These are phyloP conservation scores for Bubo scandiacus DNA, from an alignment of 2,113 vertebrate species.

Conservation along the genomic window DNA sequence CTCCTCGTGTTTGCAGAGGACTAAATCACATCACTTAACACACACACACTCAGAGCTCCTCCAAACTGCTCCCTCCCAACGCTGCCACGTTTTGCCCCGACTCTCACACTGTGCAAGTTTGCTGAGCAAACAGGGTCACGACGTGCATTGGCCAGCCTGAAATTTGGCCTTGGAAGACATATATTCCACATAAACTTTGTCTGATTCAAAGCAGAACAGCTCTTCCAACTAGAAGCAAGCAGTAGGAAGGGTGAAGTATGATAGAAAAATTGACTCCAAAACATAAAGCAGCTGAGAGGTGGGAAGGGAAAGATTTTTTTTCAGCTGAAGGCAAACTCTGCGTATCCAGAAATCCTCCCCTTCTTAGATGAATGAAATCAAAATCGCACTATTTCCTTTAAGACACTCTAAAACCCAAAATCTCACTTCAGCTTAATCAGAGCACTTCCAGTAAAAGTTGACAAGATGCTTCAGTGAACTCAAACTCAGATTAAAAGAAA, in stretches of 20 bases:
- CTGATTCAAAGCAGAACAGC: background rate
- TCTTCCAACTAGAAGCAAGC: background rate
- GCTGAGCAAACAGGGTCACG: background rate
- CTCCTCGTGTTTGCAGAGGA: background rate
- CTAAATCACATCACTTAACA: background rate
- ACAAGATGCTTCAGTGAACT: background rate
- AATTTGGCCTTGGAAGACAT: background rate
- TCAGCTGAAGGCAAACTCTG: background rate
- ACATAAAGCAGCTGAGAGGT: background rate
- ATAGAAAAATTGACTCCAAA: background rate
- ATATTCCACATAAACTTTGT: background rate
- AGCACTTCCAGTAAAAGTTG: background rate
- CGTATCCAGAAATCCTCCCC: background rate
- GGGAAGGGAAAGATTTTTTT: background rate
- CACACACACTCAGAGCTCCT: background rate
- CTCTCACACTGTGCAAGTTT: background rate
- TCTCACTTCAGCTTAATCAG: background rate
- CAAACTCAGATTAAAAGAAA: background rate
- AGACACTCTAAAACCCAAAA: background rate
- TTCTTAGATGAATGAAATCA: background rate
- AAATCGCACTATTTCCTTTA: background rate
- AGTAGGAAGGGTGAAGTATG: background rate
- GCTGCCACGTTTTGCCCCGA: accelerated
- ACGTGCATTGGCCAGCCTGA: background rate
- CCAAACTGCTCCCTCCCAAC: background rate